Conservation (phyloP, 2,113 vertebrate genomes). For the Microcebus murinus region DNA sequence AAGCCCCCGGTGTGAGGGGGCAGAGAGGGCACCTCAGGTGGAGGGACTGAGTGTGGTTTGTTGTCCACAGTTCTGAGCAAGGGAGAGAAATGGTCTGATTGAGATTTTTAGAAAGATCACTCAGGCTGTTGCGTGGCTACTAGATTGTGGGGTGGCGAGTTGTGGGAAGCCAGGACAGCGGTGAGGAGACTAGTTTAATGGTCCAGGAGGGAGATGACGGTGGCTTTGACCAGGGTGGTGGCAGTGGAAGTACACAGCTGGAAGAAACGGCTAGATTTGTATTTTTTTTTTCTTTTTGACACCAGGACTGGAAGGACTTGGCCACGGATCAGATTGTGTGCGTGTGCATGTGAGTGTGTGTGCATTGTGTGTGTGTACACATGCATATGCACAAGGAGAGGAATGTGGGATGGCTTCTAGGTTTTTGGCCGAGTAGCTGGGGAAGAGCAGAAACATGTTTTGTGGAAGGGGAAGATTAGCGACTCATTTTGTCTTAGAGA, state of each 20-base stretch:
- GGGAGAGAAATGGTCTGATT: background rate
- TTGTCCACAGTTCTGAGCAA: background rate
- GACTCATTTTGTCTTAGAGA: constrained; percentile 46
- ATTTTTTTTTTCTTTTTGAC: background rate
- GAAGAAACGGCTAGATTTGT: background rate
- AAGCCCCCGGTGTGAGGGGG: background rate
- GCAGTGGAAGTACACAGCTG: background rate
- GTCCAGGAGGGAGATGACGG: background rate
- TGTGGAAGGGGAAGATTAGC: constrained; percentile 26
- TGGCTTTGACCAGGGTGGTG: background rate
- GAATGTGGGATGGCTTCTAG: background rate
- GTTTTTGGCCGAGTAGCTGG: background rate
- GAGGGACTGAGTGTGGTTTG: background rate
- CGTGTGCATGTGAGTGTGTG: background rate
- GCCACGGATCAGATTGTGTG: background rate
- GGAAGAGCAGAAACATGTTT: constrained; percentile 56
- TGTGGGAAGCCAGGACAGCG: background rate
- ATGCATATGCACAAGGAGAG: fast-evolving
- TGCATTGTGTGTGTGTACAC: fast-evolving
- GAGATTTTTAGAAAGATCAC: background rate
- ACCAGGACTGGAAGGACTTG: background rate
- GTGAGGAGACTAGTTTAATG: background rate
- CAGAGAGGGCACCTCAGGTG: background rate
- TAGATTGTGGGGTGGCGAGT: too few species aligned
- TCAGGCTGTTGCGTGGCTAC: background rate